These are phyloP conservation scores for Megalops atlanticus DNA, from an alignment of 2,113 vertebrate species.

Conservation along the genomic window DNA sequence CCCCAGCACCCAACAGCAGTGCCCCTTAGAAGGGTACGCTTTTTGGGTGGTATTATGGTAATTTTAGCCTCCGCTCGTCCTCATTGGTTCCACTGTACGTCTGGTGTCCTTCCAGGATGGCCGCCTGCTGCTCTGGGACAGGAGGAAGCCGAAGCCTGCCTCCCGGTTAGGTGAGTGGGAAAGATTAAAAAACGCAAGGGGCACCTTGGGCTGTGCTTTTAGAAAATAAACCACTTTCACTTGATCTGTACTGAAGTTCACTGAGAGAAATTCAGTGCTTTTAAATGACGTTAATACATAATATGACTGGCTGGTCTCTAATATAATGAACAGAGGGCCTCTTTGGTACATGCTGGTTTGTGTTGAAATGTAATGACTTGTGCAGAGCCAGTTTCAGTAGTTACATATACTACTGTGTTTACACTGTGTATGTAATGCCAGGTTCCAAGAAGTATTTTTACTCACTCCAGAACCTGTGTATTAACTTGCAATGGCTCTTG, in stretches of 20 bases:
- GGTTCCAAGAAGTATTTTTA: too few species aligned
- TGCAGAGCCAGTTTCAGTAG: too few species aligned
- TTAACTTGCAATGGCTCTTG: too few species aligned
- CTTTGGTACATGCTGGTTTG: too few species aligned
- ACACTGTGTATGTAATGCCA: too few species aligned
- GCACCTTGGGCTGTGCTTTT: not conserved
- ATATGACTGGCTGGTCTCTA: too few species aligned
- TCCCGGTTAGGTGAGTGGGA: conserved; percentile 77
- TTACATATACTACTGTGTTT: too few species aligned
- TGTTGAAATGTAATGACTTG: too few species aligned
- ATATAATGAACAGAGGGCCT: too few species aligned
- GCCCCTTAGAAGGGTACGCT: not conserved
- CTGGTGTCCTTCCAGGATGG: conserved; percentile 72
- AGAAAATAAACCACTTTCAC: not conserved
- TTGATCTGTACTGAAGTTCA: not conserved
- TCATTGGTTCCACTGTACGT: not conserved
- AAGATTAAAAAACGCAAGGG: not conserved
- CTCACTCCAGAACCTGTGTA: too few species aligned
- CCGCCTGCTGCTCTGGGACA: conserved; percentile 91
- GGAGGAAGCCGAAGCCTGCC: conserved; percentile 90
- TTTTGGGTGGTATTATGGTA: not conserved
- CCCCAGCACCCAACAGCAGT: not conserved
- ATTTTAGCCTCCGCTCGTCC: not conserved
- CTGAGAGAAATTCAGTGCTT: too few species aligned
- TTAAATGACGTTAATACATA: too few species aligned